Percentiles rank a stretch among this genome's conserved stretches.
Conservation (phyloP, 1,140 invertebrate species). For the Homarus americanus region DNA sequence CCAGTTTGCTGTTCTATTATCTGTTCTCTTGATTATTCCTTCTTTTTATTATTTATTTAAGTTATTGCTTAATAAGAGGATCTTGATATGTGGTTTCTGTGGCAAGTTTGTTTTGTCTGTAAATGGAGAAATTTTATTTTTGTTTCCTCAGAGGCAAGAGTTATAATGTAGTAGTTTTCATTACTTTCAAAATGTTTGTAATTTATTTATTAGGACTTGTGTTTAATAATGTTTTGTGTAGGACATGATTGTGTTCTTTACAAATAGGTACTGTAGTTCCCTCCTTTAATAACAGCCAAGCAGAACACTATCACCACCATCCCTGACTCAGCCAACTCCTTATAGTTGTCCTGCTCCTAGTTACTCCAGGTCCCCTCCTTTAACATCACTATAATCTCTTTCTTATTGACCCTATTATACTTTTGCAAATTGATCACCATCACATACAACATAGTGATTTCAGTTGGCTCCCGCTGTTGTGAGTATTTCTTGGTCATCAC, state of each 20-base stretch:
- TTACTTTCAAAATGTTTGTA: neutral
- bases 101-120: neutral
- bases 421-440: neutral
- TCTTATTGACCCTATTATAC: neutral
- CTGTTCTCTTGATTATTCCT: no score
- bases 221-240: neutral
- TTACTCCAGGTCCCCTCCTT: neutral
- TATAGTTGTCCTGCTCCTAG: neutral
- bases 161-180: neutral
- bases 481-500: neutral
- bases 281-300: neutral
- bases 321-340: neutral
- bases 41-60: no score
- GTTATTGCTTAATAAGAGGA: neutral
- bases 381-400: neutral
- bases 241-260: neutral
- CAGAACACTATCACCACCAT: neutral
- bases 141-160: neutral
- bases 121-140: neutral
- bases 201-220: neutral
- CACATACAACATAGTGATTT: neutral
- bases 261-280: no score
- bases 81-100: neutral
- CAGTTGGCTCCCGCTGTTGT: neutral
- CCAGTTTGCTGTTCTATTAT: no score